These are phyloP conservation scores for Megaptera novaeangliae DNA, from an alignment of 2,113 vertebrate genomes.

Conservation along the genomic window DNA sequence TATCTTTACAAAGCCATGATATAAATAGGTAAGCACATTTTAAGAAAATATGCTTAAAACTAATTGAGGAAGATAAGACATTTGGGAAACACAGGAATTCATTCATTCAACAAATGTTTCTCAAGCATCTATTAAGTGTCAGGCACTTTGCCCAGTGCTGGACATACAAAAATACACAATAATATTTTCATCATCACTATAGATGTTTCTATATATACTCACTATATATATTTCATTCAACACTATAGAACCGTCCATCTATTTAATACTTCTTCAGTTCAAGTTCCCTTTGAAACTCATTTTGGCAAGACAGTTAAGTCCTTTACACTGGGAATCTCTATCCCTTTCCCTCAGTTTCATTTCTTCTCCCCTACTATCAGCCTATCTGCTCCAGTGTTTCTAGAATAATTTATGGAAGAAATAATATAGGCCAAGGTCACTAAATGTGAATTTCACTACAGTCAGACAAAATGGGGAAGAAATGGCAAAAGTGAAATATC, in stretches of 20 bases:
- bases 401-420: background rate
- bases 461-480: background rate
- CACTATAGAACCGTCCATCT: background rate
- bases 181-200: background rate
- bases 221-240: background rate
- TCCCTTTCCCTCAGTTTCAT: background rate
- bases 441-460: background rate
- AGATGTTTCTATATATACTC: background rate
- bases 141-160: background rate
- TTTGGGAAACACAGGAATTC: background rate
- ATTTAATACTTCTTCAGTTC: slow-evolving; percentile 15
- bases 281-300: background rate
- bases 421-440: background rate
- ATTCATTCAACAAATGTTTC: background rate
- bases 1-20: background rate
- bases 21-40: background rate
- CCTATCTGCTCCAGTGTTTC: background rate
- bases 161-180: background rate
- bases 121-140: background rate
- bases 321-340: background rate
- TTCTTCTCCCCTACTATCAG: background rate
- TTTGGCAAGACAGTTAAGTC: background rate
- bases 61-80: background rate
- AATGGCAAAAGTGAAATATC: background rate
- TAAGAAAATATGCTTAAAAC: background rate